A percentile compares a stretch with the other conserved stretches of the same genome.
phyloP scores from a whole-genome alignment of 2,888 invertebrate species.

The Escarpia spicata region DNA sequence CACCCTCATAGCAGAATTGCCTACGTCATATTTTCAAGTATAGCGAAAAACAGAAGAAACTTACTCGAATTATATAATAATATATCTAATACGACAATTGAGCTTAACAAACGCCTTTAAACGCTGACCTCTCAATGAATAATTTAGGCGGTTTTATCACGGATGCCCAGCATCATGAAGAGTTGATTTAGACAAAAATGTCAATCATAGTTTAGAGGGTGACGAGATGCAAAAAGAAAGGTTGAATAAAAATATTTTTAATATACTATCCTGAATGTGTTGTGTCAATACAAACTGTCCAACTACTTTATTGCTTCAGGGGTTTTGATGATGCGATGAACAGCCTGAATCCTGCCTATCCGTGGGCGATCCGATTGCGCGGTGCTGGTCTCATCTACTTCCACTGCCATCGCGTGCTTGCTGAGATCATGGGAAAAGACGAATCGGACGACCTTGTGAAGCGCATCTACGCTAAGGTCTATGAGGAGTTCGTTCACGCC shows the following conservation, averaged over 20 bases:
- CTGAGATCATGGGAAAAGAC: background rate
- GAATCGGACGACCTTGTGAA: background rate
- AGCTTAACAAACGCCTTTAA: too few species aligned
- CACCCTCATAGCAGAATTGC: too few species aligned
- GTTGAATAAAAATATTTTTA: background rate
- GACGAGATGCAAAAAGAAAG: background rate
- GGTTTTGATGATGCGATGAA: constrained; percentile 66
- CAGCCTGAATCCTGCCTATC: constrained; percentile 54
- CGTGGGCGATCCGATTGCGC: constrained; percentile 77
- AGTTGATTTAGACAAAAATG: too few species aligned
- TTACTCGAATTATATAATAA: too few species aligned
- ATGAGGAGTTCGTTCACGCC: background rate
- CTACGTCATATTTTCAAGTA: too few species aligned
- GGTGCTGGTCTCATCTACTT: constrained; percentile 93
- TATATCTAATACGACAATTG: too few species aligned
- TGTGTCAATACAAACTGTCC: background rate
- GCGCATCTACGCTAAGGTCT: background rate
- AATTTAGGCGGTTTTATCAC: too few species aligned
- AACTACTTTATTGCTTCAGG: constrained; percentile 46
- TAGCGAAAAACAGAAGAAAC: too few species aligned
- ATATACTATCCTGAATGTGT: background rate
- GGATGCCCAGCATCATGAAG: too few species aligned
- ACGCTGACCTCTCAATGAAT: too few species aligned
- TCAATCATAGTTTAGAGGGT: too few species aligned
- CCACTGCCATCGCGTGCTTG: constrained; percentile 79